phyloP scores from a whole-genome alignment of 2,113 vertebrate genomes.

The Ginglymostoma cirratum region DNA sequence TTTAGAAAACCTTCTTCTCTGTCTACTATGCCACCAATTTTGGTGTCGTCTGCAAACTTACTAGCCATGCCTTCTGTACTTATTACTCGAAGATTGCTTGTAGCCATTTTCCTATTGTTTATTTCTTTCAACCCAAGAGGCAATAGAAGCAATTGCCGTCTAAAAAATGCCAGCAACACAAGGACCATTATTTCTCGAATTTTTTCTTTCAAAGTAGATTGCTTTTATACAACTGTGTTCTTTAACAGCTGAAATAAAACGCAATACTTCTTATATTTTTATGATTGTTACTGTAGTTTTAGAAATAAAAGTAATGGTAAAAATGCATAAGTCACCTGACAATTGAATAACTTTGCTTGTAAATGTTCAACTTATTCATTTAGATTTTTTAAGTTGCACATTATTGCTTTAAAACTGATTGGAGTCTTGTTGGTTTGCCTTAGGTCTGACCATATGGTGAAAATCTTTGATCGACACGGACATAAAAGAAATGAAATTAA shows the following conservation, averaged over 20 bases:
- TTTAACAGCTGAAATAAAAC: neutral
- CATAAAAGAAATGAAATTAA: constrained; percentile 84
- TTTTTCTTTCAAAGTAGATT: no score
- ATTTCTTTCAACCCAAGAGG: neutral
- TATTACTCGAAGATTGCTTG: no score
- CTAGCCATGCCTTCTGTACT: no score
- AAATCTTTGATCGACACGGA: constrained; percentile 96
- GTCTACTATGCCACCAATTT: no score
- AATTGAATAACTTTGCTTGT: neutral
- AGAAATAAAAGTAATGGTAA: neutral
- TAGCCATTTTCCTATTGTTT: neutral
- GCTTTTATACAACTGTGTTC: neutral
- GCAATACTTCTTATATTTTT: neutral
- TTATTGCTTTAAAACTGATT: neutral
- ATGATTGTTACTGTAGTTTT: neutral
- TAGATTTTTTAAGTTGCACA: neutral
- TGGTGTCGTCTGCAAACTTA: no score
- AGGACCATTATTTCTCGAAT: neutral
- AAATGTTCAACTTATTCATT: neutral
- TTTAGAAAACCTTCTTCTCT: no score
- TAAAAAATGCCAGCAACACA: neutral
- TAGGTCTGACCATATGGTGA: constrained; percentile 77
- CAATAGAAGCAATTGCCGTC: neutral
- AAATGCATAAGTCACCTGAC: neutral
- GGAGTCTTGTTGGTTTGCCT: constrained; percentile 39